Base-by-base conservation (phyloP, 2,888 invertebrate species). In the Dynastes hyllus region DNA sequence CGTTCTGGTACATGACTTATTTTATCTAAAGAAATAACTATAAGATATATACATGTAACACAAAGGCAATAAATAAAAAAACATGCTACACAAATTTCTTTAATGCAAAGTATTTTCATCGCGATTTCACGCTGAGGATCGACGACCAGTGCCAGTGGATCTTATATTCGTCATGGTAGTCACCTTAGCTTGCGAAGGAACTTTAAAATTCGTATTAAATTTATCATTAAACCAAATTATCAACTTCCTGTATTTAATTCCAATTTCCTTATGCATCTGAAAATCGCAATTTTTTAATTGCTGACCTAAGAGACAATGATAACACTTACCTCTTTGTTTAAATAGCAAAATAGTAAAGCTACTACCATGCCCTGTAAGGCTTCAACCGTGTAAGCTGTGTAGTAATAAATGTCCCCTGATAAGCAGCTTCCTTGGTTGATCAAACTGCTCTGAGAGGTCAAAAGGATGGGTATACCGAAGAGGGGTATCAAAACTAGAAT, bases 401-500 rank as follows among this genome's bases (percentile, higher is more conserved):
- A 92, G 83, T 92, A 92, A 84, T 92, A 93, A 13, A 89, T 85
- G 83, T 93, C 92, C 82, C 93, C 92, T 2, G 87, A 81, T 83
- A 86, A 0, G 83, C 88, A 87, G 90, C 92, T 83, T 89, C 89
- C 83, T 71, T 84, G 84, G 0, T 88, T 88, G 0, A 92, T 91
- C 16, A 88, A 87, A 2, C 92, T 92, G 76, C 91, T 87, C 53
- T 92, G 89, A 0, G 92, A 91, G 0, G 92, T 92, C 76, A 94
- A 87, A 22, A 94, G 89, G 83, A 94, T 93, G 84, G 94, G 94
- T 0, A 93, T 89, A 1, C 94, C 94, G 82, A 94, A 93, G 51
- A 95, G 88, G 0, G 94, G 94, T 87, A 94, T 91, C 82, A 94
- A 89, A 83, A 94, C 93, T 67, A 94, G 83, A 0, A 93, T 93